Conservation (phyloP, 2,888 invertebrate genomes). For the Drosophila prolongata region DNA sequence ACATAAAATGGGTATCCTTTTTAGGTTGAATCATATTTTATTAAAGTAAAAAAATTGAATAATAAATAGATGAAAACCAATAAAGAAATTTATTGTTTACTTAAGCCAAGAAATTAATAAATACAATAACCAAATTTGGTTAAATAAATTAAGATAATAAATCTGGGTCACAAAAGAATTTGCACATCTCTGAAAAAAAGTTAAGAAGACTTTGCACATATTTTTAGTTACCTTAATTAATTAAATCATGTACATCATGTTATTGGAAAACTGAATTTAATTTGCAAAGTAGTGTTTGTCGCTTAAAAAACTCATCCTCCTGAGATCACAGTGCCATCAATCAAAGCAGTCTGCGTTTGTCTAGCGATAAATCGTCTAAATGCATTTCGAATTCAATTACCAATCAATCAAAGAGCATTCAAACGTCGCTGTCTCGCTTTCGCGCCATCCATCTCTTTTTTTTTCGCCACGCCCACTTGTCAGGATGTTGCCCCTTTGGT, state of each 20-base stretch:
- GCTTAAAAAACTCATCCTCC: not conserved
- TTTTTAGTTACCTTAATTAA: not conserved
- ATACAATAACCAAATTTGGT: too few species aligned
- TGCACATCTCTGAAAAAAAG: too few species aligned
- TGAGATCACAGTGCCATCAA: slow-evolving; percentile 20
- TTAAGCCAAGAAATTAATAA: too few species aligned
- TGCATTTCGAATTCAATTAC: slow-evolving; percentile 41
- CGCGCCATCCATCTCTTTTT: slow-evolving; percentile 6
- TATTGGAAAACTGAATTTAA: not conserved
- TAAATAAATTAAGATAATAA: too few species aligned
- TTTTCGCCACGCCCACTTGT: slow-evolving; percentile 1
- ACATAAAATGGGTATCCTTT: too few species aligned
- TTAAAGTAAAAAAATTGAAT: too few species aligned
- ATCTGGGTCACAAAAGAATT: too few species aligned
- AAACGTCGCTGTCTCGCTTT: slow-evolving; percentile 29
- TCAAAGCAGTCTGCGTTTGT: slow-evolving; percentile 21
- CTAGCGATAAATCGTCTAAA: slow-evolving; percentile 30
- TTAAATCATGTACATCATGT: not conserved
- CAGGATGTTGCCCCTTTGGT: not conserved
- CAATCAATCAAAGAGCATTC: slow-evolving; percentile 44
- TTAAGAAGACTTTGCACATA: too few species aligned
- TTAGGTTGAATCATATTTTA: too few species aligned
- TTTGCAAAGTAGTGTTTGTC: not conserved
- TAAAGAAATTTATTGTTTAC: too few species aligned
- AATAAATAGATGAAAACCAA: too few species aligned